These are phyloP conservation scores for Boloria euphrosyne DNA, from an alignment of 2,888 invertebrate species.

Conservation along the genomic window DNA sequence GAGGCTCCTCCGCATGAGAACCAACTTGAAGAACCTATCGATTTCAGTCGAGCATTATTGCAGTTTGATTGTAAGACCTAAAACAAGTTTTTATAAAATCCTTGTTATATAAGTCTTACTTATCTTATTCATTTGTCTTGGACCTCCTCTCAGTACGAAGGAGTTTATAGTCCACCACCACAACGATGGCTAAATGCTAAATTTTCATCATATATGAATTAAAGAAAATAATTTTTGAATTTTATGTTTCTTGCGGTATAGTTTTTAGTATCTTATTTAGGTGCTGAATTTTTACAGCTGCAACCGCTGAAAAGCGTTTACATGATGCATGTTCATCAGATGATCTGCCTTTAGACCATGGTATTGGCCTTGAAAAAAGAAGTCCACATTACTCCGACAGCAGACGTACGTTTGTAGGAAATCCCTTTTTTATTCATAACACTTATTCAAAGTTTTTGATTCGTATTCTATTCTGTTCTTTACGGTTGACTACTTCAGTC, in stretches of 20 bases:
- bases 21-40: conserved; percentile 54
- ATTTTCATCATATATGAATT: no score
- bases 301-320: conserved; percentile 54
- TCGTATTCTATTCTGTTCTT: no score
- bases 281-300: conserved; percentile 39
- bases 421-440: no score
- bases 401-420: conserved; percentile 40
- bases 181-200: no score
- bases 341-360: conserved; percentile 38
- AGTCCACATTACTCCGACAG: conserved; percentile 43
- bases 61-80: conserved; percentile 86
- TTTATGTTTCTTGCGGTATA: background rate
- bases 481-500: no score
- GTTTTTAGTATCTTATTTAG: background rate
- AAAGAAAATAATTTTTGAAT: no score
- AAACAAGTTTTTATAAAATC: background rate
- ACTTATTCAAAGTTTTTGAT: no score
- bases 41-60: conserved; percentile 78
- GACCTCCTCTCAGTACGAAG: no score
- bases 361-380: conserved; percentile 6
- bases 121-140: no score
- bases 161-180: no score
- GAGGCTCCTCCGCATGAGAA: conserved; percentile 90
- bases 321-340: conserved; percentile 54
- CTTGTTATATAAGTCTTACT: background rate